Evolutionary conservation across 2,113 vertebrate genomes (phyloP).

Genomic region (Corythornis vintsioides): DNA sequence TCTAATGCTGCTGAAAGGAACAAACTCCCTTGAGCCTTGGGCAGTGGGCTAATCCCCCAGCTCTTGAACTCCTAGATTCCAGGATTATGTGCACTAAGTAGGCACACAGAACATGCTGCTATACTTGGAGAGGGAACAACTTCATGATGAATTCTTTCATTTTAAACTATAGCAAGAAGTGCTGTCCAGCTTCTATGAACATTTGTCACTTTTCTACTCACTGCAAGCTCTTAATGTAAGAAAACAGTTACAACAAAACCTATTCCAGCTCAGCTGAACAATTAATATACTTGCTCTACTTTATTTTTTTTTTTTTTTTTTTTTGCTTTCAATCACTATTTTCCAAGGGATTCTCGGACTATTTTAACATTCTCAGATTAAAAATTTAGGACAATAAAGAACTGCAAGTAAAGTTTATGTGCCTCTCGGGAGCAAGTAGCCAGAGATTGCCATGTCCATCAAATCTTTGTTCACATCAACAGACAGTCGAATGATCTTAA

Average conservation of each 20-base stretch:
- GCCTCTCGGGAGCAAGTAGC: conserved; percentile 48
- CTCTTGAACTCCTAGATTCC: not conserved
- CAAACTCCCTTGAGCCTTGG: not conserved
- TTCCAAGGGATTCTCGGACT: not conserved
- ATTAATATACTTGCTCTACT: conserved; percentile 40
- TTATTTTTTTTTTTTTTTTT: not conserved
- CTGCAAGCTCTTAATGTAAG: conserved; percentile 17
- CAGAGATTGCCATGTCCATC: conserved; percentile 69
- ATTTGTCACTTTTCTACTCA: conserved; percentile 50
- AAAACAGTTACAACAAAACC: not conserved
- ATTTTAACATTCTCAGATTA: conserved; percentile 32
- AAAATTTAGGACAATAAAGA: conserved; percentile 69
- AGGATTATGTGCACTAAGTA: not conserved
- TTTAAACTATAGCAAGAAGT: conserved; percentile 36
- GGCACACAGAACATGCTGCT: not conserved
- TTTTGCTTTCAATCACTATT: conserved; percentile 22
- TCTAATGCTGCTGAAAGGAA: not conserved
- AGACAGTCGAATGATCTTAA: conserved; percentile 48
- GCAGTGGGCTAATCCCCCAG: not conserved
- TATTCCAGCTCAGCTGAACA: conserved; percentile 14
- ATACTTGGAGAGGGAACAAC: not conserved
- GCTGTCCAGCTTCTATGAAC: conserved; percentile 24
- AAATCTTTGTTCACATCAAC: conserved; percentile 54
- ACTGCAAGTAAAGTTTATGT: conserved; percentile 61
- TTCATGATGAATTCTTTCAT: conserved; percentile 45